phyloP scores from a whole-genome alignment of 1,140 invertebrate species.

The Drosophila parvula region DNA sequence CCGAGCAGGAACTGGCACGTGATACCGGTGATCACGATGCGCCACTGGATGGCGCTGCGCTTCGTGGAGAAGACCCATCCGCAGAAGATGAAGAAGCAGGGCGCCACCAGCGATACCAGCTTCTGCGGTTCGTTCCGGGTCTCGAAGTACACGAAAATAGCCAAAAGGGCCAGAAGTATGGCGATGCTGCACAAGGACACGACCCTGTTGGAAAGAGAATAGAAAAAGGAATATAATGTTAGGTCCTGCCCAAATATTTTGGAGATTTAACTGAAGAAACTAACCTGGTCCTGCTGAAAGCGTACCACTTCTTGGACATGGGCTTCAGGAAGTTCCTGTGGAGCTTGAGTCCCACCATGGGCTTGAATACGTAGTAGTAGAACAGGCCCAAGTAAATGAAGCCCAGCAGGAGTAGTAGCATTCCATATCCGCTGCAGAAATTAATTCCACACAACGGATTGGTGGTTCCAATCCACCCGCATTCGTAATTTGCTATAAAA shows the following conservation, averaged over 20 bases:
- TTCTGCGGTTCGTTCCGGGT: constrained; percentile 86
- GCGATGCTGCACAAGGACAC: constrained; percentile 48
- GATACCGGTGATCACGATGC: constrained; percentile 91
- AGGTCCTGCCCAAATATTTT: no score
- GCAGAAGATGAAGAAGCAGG: constrained; percentile 85
- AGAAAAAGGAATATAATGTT: background rate
- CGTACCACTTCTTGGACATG: constrained; percentile 72
- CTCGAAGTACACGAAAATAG: constrained; percentile 88
- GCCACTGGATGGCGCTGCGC: constrained; percentile 89
- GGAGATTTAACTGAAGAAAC: no score
- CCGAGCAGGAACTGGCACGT: constrained; percentile 94
- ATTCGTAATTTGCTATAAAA: constrained; percentile 46
- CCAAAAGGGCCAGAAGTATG: constrained; percentile 84
- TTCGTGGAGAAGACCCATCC: constrained; percentile 87
- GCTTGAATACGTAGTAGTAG: constrained; percentile 88
- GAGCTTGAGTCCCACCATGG: constrained; percentile 85
- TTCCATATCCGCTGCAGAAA: constrained; percentile 90
- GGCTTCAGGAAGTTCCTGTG: constrained; percentile 61
- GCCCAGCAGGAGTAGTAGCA: constrained; percentile 88
- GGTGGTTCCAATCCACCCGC: background rate
- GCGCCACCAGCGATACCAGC: constrained; percentile 88
- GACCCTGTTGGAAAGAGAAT: constrained; percentile 26
- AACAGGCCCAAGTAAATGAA: constrained; percentile 87
- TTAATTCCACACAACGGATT: constrained; percentile 62
- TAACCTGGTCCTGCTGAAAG: constrained; percentile 68